A percentile compares a stretch with the other conserved stretches of the same genome.
Evolutionary conservation across 2,113 vertebrate genomes (phyloP).

Genomic region (Cranoglanis bouderius): DNA sequence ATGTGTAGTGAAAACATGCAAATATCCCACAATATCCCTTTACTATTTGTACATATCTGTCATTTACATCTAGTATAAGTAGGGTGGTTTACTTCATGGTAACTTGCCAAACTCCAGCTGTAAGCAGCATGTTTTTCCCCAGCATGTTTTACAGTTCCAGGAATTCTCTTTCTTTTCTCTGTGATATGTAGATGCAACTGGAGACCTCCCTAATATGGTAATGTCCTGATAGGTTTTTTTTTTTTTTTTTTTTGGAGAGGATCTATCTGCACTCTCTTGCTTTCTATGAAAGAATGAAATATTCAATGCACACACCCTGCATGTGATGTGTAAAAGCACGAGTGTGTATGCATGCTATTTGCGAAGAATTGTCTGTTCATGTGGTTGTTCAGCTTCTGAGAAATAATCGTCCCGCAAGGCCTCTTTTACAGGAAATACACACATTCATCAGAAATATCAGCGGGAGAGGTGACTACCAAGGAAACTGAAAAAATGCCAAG

Average conservation of each 20-base stretch:
- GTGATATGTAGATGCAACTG: background rate
- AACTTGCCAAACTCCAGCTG: background rate
- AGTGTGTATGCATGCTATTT: background rate
- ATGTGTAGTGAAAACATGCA: background rate
- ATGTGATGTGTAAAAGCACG: background rate
- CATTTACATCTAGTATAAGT: background rate
- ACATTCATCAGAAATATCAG: background rate
- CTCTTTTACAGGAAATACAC: conserved; percentile 25
- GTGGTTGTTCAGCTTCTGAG: conserved; percentile 18
- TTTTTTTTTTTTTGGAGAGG: background rate
- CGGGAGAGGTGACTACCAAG: background rate
- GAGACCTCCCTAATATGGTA: background rate
- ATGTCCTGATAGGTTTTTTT: background rate
- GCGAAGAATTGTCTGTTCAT: background rate
- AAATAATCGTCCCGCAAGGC: background rate
- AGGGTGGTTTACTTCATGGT: background rate
- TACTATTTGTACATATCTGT: background rate
- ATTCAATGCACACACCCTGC: background rate
- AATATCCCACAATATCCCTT: background rate
- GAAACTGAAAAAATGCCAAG: conserved; percentile 37
- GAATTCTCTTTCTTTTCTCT: background rate
- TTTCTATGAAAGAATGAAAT: conserved; percentile 14
- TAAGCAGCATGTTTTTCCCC: background rate
- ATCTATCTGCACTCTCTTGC: background rate
- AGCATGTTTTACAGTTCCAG: conserved; percentile 5